Evolutionary conservation across 2,888 invertebrate species (phyloP), one percentile per base, ranked within the genome.

Genomic region (Augochlorella aurata): DNA sequence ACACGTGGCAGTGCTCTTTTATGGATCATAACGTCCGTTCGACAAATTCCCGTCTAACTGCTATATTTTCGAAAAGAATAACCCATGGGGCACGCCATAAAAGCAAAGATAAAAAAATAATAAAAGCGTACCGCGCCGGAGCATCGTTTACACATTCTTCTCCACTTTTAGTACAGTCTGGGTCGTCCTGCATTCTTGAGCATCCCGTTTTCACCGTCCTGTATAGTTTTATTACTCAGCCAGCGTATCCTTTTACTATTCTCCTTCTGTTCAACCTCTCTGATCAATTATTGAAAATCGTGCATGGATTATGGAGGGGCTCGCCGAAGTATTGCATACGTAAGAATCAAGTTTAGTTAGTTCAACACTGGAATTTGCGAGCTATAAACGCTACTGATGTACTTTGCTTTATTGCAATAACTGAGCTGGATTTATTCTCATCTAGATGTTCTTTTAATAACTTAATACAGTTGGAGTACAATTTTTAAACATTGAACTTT

Each of bases 131-230:
- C 21, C 12, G 29, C 54, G 44, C 9, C 54, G 29, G 24, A 9
- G 29, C 49, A 68, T 49, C 47, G 68, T 49, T 49, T 68, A 49
- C 47, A 18, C 68, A 68, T 68, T 68, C 68, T 49, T 65, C 38
- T 10, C 44, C 38, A 9, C 10, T 65, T 65, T 38, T 44, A 65
- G 65, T 65, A 12, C 65, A 12, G 65, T n/a, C 18, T n/a, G n/a
- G 18, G 1, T 29, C 47, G 24, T 24, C 9, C 45, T 49, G 24
- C 52, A 70, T 70, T 70, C n/a, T 54, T 52, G 47, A 29, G 29
- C 49, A 4, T 24, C 68, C 29, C 24, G 10, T 29, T 29, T 68
- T 29, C 49, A 29, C 16, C 29, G 45, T 21, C 14, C 14, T 16
- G n/a, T 44, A 18, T 16, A 49, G 49, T 49, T 68, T 68, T 68